Evolutionary conservation across 2,113 vertebrate genomes (phyloP).

Genomic region (Xiphophorus maculatus): DNA sequence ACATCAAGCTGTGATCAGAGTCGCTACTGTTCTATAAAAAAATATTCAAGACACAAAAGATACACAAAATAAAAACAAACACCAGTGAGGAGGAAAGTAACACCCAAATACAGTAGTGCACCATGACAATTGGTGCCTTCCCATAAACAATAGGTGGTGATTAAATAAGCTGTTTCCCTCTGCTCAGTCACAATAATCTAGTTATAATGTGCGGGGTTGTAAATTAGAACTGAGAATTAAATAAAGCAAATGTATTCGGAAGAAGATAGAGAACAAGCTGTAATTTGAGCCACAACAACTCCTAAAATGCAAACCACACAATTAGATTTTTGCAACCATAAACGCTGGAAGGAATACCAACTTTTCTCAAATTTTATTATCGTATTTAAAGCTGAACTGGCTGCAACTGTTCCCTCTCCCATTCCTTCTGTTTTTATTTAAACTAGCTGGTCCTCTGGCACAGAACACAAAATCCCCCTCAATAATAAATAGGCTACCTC

Average conservation of each 20-base stretch:
- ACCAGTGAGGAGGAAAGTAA: background rate
- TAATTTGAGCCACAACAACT: background rate
- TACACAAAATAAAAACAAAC: background rate
- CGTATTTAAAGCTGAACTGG: background rate
- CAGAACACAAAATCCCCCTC: constrained; percentile 63
- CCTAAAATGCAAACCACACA: constrained; percentile 14
- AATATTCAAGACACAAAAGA: background rate
- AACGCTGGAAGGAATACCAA: background rate
- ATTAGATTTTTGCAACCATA: constrained; percentile 27
- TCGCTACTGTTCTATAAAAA: background rate
- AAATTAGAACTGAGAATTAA: constrained; percentile 2
- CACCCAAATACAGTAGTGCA: constrained; percentile 1
- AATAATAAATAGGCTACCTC: constrained; percentile 70
- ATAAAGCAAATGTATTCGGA: background rate
- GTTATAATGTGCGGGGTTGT: background rate
- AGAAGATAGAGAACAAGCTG: constrained; percentile 4
- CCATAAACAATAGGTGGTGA: constrained; percentile 17
- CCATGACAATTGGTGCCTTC: constrained; percentile 2
- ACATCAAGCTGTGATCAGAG: constrained; percentile 8
- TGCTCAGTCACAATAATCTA: constrained; percentile 17
- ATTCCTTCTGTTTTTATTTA: constrained; percentile 10
- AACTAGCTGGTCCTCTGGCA: constrained; percentile 60
- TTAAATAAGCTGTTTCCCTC: constrained; percentile 3
- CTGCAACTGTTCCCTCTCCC: constrained; percentile 31
- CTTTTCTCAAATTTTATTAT: background rate